These are phyloP conservation scores for Lethenteron camtschaticum DNA, from an alignment of 2,113 vertebrate species.

Conservation along the genomic window DNA sequence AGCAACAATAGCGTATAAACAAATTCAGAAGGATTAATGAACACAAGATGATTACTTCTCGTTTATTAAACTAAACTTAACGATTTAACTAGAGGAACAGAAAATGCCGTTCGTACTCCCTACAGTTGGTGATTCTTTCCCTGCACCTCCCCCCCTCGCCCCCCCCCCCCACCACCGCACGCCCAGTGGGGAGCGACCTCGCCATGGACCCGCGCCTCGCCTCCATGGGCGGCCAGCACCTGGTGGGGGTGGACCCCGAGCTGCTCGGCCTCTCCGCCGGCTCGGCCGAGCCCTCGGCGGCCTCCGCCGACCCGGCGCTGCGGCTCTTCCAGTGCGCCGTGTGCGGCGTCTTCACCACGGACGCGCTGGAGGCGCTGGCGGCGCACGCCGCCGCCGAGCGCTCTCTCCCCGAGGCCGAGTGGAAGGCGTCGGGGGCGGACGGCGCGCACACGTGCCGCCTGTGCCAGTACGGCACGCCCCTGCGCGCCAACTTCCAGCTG, in stretches of 20 bases:
- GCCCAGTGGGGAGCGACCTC: conserved; percentile 69
- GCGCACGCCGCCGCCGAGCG: conserved; percentile 88
- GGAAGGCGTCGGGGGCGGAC: conserved; percentile 78
- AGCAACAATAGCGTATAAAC: too few relatives aligned
- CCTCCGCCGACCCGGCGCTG: conserved; percentile 78
- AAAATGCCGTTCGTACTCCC: background rate
- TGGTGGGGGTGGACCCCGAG: conserved; percentile 62
- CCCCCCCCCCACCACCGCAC: conserved; percentile 2
- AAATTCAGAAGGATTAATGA: too few relatives aligned
- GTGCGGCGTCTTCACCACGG: conserved; percentile 93
- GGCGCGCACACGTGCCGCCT: conserved; percentile 82
- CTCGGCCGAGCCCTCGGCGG: conserved; percentile 66
- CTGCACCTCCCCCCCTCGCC: background rate
- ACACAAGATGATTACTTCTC: too few relatives aligned
- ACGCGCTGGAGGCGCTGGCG: conserved; percentile 83
- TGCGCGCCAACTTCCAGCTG: conserved; percentile 97
- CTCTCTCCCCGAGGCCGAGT: conserved; percentile 74
- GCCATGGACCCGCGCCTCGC: conserved; percentile 66
- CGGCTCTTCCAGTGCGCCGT: conserved; percentile 97
- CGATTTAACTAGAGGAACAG: too few relatives aligned
- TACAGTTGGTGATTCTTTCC: background rate
- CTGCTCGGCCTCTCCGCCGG: conserved; percentile 48
- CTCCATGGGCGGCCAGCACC: conserved; percentile 43
- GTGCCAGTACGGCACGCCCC: conserved; percentile 90
- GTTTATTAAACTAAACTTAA: too few relatives aligned